Evolutionary conservation across 2,888 invertebrate genomes (phyloP), one percentile per base, ranked within the genome.

Genomic region (Uropetala carovei): DNA sequence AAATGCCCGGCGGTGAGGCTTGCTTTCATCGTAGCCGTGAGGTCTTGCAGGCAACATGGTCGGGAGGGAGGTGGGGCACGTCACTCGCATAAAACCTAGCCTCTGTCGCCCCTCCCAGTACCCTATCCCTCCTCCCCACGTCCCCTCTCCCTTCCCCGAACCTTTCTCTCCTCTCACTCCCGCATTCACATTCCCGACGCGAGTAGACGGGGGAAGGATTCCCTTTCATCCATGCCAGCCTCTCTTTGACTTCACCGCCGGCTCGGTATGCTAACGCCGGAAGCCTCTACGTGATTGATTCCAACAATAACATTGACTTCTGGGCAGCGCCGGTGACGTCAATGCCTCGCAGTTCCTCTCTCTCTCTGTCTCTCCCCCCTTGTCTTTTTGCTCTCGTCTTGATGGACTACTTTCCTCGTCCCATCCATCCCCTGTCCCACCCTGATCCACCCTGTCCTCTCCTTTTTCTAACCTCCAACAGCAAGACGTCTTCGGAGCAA

Each of bases 301-400:
- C 89, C 89, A 89, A 89, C 89, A 89, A 89, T 89, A 89, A 89
- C 89, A 89, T 89, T 89, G 89, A 89, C 89, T 89, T 89, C 64
- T 89, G 89, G 89, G 89, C 89, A 64, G 89, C 89, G 64, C 43
- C 64, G 89, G 64, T 89, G 89, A 89, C 89, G 89, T 89, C 89
- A 89, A 89, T 89, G 89, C 89, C n/a, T 64, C 89, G 64, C 86
- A 60, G 43, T 60, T 59, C 59, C 64, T 43, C 89, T 43, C 43
- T 64, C 75, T n/a, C 64, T 64, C 64, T 43, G n/a, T n/a, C n/a
- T n/a, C n/a, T n/a, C n/a, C 64, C 43, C 89, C 13, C 64, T 64
- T 89, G 64, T 68, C 89, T 43, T 89, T n/a, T 64, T 58, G 13
- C 59, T 86, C 85, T 86, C 22, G 11, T 60, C 89, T 64, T 89